Evolutionary conservation across 1,140 invertebrate genomes (phyloP).

Genomic region (Panulirus ornatus): DNA sequence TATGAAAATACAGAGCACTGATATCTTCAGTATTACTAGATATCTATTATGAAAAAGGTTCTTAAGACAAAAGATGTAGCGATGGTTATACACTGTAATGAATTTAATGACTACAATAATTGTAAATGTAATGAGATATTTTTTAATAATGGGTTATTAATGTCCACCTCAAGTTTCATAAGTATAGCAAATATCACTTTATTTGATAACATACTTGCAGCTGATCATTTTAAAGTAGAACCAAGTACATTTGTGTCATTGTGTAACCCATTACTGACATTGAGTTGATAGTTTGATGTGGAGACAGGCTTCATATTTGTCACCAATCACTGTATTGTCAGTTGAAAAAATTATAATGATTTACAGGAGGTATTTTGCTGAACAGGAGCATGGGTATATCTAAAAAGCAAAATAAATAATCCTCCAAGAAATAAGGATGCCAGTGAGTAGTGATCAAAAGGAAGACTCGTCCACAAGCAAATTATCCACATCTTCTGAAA

Average conservation of each 20-base stretch:
- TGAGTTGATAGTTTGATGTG: constrained; percentile 40
- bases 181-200: neutral
- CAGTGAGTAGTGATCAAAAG: constrained; percentile 24
- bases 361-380: neutral
- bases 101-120: constrained; percentile 57
- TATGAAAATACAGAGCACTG: constrained; percentile 54
- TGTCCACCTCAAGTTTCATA: neutral
- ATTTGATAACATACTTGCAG: neutral
- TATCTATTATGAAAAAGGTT: constrained; percentile 33
- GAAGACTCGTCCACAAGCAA: constrained; percentile 41
- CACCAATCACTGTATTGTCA: constrained; percentile 6
- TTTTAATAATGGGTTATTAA: constrained; percentile 56
- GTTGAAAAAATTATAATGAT: neutral
- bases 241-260: neutral
- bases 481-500: constrained; percentile 46
- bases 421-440: neutral
- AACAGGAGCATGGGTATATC: neutral
- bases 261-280: constrained; percentile 51
- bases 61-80: constrained; percentile 53
- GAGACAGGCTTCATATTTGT: constrained; percentile 21
- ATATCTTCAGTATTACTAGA: constrained; percentile 18
- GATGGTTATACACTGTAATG: constrained; percentile 50
- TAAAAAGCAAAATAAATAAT: neutral
- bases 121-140: constrained; percentile 38
- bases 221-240: neutral